Evolutionary conservation across 2,113 vertebrate genomes (phyloP).

Genomic region (Etheostoma spectabile): DNA sequence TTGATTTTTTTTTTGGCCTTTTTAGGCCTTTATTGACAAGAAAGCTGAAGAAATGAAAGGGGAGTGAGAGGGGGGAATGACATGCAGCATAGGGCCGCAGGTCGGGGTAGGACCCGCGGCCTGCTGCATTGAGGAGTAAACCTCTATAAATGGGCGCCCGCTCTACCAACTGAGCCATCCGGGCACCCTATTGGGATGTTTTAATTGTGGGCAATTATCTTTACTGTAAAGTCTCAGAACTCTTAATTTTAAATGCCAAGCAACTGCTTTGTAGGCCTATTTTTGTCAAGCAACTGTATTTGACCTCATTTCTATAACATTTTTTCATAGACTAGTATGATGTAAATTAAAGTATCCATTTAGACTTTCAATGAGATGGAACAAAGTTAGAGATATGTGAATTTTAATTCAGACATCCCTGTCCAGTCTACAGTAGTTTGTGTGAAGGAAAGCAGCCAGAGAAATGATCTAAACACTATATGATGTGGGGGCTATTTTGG

Average conservation of each 20-base stretch:
- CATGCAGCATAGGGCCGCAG: too few relatives aligned
- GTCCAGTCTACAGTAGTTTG: neutral
- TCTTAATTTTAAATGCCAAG: slow-evolving; percentile 19
- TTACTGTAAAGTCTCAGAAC: neutral
- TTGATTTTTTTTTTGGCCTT: too few relatives aligned
- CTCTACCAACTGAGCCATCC: too few relatives aligned
- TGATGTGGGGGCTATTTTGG: slow-evolving; percentile 29
- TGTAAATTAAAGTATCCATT: neutral
- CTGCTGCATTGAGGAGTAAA: too few relatives aligned
- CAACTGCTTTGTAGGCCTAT: slow-evolving; percentile 6
- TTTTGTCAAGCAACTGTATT: neutral
- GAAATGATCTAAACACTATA: slow-evolving; percentile 5
- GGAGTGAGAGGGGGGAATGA: too few relatives aligned
- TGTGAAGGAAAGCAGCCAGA: neutral
- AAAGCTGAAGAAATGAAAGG: too few relatives aligned
- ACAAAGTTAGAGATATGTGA: neutral
- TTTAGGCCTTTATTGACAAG: too few relatives aligned
- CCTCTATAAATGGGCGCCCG: too few relatives aligned
- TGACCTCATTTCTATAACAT: neutral
- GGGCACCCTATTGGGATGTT: neutral
- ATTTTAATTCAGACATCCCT: neutral
- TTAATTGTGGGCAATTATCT: slow-evolving; percentile 11
- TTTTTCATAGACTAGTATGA: neutral
- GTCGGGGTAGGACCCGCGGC: too few relatives aligned
- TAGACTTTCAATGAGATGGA: neutral